Base-by-base conservation (phyloP, 1,140 invertebrate genomes). In the Meteorus sp. region DNA sequence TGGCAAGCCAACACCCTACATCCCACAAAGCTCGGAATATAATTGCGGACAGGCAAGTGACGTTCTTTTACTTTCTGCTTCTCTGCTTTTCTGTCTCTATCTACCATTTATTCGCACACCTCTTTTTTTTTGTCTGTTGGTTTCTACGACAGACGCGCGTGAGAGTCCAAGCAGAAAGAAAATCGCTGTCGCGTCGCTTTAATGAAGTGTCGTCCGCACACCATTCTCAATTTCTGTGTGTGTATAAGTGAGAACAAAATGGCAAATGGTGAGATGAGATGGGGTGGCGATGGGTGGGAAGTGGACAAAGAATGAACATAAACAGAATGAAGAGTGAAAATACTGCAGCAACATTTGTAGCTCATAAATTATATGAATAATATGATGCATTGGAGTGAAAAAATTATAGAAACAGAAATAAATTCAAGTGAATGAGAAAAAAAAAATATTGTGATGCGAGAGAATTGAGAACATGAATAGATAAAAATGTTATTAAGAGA, bases 141-240 rank as follows among this genome's bases (percentile, higher is more conserved):
- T n/a, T 11, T 31, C 31, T 52, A 35, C 31, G 17, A 35, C 13
- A 31, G n/a, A 47, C n/a, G 51, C n/a, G 23, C 27, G n/a, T n/a
- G n/a, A n/a, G 29, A 53, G 55, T 51, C 23, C 45, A 50, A 58
- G 58, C 45, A 41, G 58, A 61, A 68, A 57, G 66, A 68, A 65
- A 65, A 65, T 69, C 60, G 67, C 63, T 62, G 55, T 63, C 63
- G 61, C 60, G 61, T 67, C 56, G 60, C 44, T 70, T 70, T 65
- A 71, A 70, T 64, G 70, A 70, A 68, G 64, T 68, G 64, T 67
- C 69, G 63, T 61, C 47, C 60, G 51, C 59, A 65, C 51, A 29
- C 54, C 39, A 56, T 57, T 59, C 48, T 58, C n/a, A n/a, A 37
- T 58, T 47, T 39, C 25, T 39, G 41, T 58, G 39, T 41, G 37